These are phyloP conservation scores for Napeogenes sylphis DNA, from an alignment of 2,888 invertebrate species.

Conservation along the genomic window DNA sequence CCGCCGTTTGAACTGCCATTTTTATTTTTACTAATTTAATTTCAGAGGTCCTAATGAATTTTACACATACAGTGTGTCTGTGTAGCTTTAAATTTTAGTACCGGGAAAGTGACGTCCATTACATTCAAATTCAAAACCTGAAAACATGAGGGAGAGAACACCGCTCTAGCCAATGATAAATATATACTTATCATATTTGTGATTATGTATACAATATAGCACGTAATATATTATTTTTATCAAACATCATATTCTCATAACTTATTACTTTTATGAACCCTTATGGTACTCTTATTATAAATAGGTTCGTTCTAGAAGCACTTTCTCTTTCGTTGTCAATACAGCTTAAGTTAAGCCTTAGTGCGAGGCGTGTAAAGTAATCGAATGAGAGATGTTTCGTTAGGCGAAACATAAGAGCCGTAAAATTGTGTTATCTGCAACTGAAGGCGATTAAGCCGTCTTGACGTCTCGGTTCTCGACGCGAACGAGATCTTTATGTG, in stretches of 20 bases:
- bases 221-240: neutral
- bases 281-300: neutral
- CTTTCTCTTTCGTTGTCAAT: constrained; percentile 9
- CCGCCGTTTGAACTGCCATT: too few relatives aligned
- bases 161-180: too few relatives aligned
- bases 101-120: too few relatives aligned
- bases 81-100: too few relatives aligned
- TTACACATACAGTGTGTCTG: too few relatives aligned
- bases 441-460: constrained; percentile 33
- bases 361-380: constrained; percentile 28
- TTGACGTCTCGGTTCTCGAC: constrained; percentile 29
- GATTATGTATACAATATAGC: too few relatives aligned
- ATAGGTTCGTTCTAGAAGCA: constrained; percentile 8
- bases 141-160: too few relatives aligned
- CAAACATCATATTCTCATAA: neutral
- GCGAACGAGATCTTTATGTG: constrained; percentile 23
- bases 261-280: neutral
- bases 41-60: too few relatives aligned
- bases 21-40: too few relatives aligned
- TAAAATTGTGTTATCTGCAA: constrained; percentile 35
- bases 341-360: constrained; percentile 22
- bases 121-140: too few relatives aligned
- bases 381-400: constrained; percentile 33
- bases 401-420: constrained; percentile 33
- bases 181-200: too few relatives aligned